A percentile compares a stretch with the other conserved stretches of the same genome.
phyloP scores from a whole-genome alignment of 92 coral and sea anemone species.

The Virgularia gustaviana region DNA sequence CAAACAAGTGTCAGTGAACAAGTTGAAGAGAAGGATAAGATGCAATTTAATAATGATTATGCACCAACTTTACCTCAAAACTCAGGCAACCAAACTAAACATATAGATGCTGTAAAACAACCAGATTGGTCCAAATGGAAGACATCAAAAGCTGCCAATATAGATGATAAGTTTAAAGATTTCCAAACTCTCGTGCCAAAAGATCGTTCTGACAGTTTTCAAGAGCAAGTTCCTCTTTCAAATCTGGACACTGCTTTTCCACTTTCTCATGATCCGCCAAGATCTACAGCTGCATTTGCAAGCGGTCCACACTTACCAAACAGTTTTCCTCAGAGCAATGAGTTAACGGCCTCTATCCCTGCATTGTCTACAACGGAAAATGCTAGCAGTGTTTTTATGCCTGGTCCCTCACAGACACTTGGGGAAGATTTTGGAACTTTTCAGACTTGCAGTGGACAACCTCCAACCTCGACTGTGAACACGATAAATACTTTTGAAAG shows the following conservation, averaged over 20 bases:
- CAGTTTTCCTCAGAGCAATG: too few species aligned
- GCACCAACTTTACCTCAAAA: background rate
- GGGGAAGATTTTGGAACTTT: too few species aligned
- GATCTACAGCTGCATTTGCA: too few species aligned
- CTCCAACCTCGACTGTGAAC: too few species aligned
- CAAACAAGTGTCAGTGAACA: background rate
- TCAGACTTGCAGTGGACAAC: too few species aligned
- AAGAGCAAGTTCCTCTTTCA: background rate
- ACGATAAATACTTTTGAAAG: too few species aligned
- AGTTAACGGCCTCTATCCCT: too few species aligned
- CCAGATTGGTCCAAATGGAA: slow-evolving; percentile 43
- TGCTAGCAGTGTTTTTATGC: background rate
- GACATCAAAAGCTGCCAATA: slow-evolving; percentile 27
- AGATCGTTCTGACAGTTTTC: background rate
- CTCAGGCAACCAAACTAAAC: background rate
- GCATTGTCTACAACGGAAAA: background rate
- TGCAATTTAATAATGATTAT: background rate
- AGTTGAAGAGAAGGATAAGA: background rate
- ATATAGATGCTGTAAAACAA: slow-evolving; percentile 19
- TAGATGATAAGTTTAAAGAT: slow-evolving; percentile 57
- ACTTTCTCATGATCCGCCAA: too few species aligned
- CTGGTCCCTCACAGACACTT: background rate
- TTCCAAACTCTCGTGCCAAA: slow-evolving; percentile 44
- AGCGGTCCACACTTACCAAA: too few species aligned
- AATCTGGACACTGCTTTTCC: background rate